A percentile compares a stretch with the other conserved stretches of the same genome.
Evolutionary conservation across 2,888 invertebrate genomes (phyloP).

Genomic region (Pristionchus maxplancki): DNA sequence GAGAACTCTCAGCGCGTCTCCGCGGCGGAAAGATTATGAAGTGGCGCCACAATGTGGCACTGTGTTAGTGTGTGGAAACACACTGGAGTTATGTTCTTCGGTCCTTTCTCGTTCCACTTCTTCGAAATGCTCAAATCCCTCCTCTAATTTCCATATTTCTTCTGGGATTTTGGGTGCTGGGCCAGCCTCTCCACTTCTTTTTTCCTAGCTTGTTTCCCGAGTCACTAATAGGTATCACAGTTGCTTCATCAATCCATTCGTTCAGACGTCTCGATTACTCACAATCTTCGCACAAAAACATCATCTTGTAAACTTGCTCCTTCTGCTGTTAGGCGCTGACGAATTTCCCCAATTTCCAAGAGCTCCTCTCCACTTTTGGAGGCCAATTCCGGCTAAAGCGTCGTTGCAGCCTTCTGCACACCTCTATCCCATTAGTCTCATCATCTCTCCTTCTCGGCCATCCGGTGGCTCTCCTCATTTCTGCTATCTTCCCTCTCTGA

Average conservation of each 20-base stretch:
- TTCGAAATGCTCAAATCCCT: neutral
- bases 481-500: neutral
- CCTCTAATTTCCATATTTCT: neutral
- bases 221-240: too few relatives aligned
- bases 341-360: neutral
- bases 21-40: neutral
- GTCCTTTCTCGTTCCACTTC: neutral
- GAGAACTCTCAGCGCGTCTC: neutral
- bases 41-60: neutral
- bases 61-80: neutral
- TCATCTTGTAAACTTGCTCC: too few relatives aligned
- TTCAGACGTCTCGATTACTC: too few relatives aligned
- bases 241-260: neutral
- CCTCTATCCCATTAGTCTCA: constrained; percentile 34
- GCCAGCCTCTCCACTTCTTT: too few relatives aligned
- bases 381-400: neutral
- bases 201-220: too few relatives aligned
- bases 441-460: neutral
- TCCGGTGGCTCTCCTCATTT: too few relatives aligned
- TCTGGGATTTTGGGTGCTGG: too few relatives aligned
- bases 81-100: neutral
- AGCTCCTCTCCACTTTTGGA: neutral
- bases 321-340: neutral
- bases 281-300: too few relatives aligned
- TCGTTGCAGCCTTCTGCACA: constrained; percentile 1